Percentiles rank a stretch among this genome's conserved stretches.
Evolutionary conservation across 2,888 invertebrate genomes (phyloP).

Genomic region (Drosophila putrida): DNA sequence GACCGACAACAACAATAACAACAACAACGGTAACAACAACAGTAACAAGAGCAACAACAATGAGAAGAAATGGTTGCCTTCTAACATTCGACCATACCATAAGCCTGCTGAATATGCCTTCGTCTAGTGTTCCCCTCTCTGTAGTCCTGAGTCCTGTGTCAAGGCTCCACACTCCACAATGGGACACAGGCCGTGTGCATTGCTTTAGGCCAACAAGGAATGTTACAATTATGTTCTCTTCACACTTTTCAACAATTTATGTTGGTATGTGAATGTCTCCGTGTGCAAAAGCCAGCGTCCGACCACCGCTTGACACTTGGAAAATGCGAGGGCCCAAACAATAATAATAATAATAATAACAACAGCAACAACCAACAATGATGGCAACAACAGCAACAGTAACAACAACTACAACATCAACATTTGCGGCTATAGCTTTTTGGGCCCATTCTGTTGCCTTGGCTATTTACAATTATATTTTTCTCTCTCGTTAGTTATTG

Average conservation of each 20-base stretch:
- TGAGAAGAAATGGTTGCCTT: constrained; percentile 52
- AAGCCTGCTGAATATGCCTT: constrained; percentile 43
- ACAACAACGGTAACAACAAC: constrained; percentile 27
- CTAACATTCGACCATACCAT: constrained; percentile 63
- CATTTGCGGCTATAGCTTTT: constrained; percentile 35
- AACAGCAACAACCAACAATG: not conserved
- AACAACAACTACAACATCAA: constrained; percentile 35
- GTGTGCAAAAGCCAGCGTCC: constrained; percentile 46
- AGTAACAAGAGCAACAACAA: constrained; percentile 16
- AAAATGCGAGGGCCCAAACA: constrained; percentile 40
- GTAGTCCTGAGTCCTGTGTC: constrained; percentile 21
- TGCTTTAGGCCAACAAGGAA: constrained; percentile 81
- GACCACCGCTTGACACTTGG: constrained; percentile 73
- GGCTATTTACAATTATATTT: constrained; percentile 80
- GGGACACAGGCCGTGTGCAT: constrained; percentile 65
- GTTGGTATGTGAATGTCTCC: constrained; percentile 79
- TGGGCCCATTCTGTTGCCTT: constrained; percentile 49
- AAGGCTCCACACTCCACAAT: constrained; percentile 21
- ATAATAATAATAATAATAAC: constrained; percentile 19
- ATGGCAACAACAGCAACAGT: too few species aligned
- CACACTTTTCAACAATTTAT: constrained; percentile 81
- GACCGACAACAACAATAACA: constrained; percentile 56
- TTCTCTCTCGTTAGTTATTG: constrained; percentile 79
- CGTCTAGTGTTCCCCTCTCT: constrained; percentile 7
- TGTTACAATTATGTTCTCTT: constrained; percentile 81